Evolutionary conservation across 2,888 invertebrate genomes (phyloP), one percentile per base, ranked within the genome.

Genomic region (Sphecodes monilicornis): DNA sequence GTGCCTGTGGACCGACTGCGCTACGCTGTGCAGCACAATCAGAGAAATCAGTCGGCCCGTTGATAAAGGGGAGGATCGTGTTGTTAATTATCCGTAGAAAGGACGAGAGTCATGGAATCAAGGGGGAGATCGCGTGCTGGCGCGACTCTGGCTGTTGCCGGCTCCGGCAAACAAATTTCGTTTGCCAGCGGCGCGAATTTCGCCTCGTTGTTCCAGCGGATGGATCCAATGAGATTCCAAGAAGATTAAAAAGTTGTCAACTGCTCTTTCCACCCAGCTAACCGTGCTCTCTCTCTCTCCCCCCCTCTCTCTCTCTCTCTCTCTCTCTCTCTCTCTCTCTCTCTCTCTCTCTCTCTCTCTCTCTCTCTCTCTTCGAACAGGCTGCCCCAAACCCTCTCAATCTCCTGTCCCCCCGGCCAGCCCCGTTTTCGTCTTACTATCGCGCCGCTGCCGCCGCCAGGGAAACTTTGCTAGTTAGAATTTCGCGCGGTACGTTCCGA

Each of bases 231-330:
- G 92, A 90, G 91, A 90, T 92, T 88, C 86, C 91, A 86, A 88
- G 90, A 89, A 92, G 92, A 92, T 92, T 92, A 93, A 92, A 93
- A 92, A 92, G 92, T 92, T 92, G 92, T 92, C 92, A 90, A 88
- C 90, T 90, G 88, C 91, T 91, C 91, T 82, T 85, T 80, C 88
- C 73, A 82, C 80, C 74, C 57, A 72, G 71, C 39, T 13, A 26
- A 6, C 76, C 66, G 5, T 36, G 3, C 60, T 57, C 60, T 70
- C 74, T 11, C 13, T 70, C 71, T 54, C 75, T 76, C 75, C 22
- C 6, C 16, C 46, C 18, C 26, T 26, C 16, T 3, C 54, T 36
- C 36, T 36, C 36, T 36, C 5, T 36, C 36, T 36, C 60, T 57
- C 60, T 70, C 74, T 11, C 13, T 70, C 71, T 54, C 75, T 76